A percentile compares a stretch with the other conserved stretches of the same genome.
These are phyloP conservation scores for Cossypha polioptera DNA, from an alignment of 2,797 vertebrate species.

Conservation along the genomic window DNA sequence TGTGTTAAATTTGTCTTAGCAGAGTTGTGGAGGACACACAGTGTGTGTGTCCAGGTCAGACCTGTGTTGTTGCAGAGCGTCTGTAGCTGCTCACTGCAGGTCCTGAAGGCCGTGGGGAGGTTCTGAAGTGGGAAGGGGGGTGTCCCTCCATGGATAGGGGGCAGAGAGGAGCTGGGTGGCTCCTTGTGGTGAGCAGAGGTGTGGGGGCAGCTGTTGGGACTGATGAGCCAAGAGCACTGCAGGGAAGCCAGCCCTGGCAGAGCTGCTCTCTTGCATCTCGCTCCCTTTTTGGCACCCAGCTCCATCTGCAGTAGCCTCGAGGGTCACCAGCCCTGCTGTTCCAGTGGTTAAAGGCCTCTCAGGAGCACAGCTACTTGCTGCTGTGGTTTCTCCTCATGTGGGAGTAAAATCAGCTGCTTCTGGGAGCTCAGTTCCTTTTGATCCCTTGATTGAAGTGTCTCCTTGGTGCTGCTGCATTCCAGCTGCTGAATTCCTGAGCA, in stretches of 20 bases:
- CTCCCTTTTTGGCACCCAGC: neutral
- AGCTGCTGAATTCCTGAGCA: neutral
- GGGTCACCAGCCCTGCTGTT: neutral
- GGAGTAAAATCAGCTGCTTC: neutral
- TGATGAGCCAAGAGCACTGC: neutral
- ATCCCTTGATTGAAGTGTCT: neutral
- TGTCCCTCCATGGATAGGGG: neutral
- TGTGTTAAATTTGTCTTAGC: neutral
- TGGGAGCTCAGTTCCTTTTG: conserved; percentile 8
- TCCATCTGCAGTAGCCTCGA: neutral
- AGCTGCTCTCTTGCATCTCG: neutral
- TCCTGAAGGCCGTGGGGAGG: neutral
- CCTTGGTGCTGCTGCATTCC: neutral
- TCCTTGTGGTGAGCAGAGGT: neutral
- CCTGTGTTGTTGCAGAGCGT: fast-evolving
- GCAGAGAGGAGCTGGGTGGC: neutral
- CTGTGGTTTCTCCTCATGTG: neutral
- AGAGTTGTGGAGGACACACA: neutral
- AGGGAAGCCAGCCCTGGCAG: neutral
- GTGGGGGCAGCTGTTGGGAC: neutral
- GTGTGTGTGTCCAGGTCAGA: neutral
- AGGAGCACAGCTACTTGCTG: neutral
- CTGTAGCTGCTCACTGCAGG: neutral
- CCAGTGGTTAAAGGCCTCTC: neutral
- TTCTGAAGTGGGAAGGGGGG: neutral